Evolutionary conservation across 1,140 invertebrate genomes (phyloP).

Genomic region (Ditylenchus dipsaci): DNA sequence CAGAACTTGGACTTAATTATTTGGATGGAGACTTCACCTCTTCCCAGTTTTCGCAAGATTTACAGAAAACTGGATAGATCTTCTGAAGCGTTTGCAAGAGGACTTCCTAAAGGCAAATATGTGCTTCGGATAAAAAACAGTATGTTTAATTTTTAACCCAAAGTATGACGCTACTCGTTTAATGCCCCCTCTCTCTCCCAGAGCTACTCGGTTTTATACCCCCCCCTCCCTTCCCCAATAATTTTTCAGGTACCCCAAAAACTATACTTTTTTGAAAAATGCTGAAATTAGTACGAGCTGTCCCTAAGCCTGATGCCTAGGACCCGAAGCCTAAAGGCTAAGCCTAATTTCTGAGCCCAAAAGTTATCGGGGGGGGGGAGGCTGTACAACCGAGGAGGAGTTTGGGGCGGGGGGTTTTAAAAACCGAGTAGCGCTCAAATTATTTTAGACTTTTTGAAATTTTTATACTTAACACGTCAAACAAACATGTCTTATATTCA

Average conservation of each 20-base stretch:
- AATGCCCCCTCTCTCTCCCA: no score
- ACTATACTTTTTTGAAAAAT: no score
- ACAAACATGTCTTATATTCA: neutral
- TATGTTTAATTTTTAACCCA: neutral
- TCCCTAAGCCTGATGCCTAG: no score
- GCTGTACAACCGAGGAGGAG: neutral
- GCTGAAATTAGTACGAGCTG: no score
- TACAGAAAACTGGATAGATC: slow-evolving; percentile 70
- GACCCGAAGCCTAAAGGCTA: no score
- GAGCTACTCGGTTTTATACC: no score
- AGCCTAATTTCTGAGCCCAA: no score
- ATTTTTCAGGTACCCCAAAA: no score
- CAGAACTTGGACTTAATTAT: slow-evolving; percentile 90
- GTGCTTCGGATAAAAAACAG: neutral
- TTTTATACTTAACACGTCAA: neutral
- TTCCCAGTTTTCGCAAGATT: slow-evolving; percentile 88
- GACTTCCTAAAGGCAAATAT: neutral
- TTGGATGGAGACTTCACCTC: slow-evolving; percentile 92
- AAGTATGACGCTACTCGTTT: no score
- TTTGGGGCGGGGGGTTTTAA: neutral
- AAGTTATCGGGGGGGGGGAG: no score
- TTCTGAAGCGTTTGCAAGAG: neutral
- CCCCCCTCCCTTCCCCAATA: no score
- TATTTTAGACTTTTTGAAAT: neutral
- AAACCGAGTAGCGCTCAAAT: no score